A percentile compares a stretch with the other conserved stretches of the same genome.
Evolutionary conservation across 2,113 vertebrate genomes (phyloP).

Genomic region (Brachionichthys hirsutus): DNA sequence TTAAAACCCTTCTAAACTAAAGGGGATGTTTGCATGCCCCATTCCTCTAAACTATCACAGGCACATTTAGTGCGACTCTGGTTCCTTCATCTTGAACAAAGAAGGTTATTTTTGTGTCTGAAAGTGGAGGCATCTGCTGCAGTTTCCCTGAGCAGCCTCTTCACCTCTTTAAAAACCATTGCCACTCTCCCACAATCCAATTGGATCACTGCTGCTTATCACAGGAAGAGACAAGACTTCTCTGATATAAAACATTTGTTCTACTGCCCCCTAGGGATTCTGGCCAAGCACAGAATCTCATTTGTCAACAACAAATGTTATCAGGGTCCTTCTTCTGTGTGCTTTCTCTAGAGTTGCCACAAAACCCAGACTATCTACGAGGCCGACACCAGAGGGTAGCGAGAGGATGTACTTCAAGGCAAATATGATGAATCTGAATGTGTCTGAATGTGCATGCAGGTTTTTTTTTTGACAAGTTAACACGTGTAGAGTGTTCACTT

Average conservation of each 20-base stretch:
- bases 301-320: conserved; percentile 56
- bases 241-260: conserved; percentile 63
- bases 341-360: conserved; percentile 41
- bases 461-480: conserved; percentile 55
- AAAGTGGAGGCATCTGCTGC: conserved; percentile 25
- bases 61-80: conserved; percentile 18
- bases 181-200: conserved; percentile 38
- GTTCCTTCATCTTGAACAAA: conserved; percentile 20
- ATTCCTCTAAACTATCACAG: conserved; percentile 15
- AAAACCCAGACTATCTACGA: conserved; percentile 38
- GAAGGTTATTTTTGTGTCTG: conserved; percentile 23
- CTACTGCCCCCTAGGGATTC: conserved; percentile 69
- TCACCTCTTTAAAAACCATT: conserved; percentile 21
- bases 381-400: background rate
- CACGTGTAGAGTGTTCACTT: conserved; percentile 30
- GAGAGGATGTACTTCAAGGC: conserved; percentile 39
- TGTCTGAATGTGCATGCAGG: conserved; percentile 13
- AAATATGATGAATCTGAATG: conserved; percentile 20
- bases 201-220: conserved; percentile 62
- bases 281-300: conserved; percentile 54
- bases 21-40: conserved; percentile 10
- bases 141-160: conserved; percentile 30
- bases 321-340: conserved; percentile 43
- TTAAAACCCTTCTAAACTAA: conserved; percentile 27
- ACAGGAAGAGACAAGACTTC: conserved; percentile 39